These are phyloP conservation scores for Pedicia rivosa DNA, from an alignment of 2,888 invertebrate genomes.

Conservation along the genomic window DNA sequence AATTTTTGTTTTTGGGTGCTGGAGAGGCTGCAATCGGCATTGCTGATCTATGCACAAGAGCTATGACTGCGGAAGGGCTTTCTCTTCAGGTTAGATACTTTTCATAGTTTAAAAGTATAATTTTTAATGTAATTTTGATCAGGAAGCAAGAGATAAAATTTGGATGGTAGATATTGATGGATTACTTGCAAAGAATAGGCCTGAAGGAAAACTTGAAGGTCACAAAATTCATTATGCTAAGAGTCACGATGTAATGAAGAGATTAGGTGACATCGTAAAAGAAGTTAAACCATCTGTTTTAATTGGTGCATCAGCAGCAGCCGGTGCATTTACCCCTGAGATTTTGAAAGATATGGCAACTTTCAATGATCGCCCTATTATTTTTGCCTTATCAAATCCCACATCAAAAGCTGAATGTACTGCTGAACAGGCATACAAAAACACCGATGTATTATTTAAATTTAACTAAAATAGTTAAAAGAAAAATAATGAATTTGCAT, in stretches of 20 bases:
- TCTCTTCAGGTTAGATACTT: constrained; percentile 23
- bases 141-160: constrained; percentile 72
- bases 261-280: constrained; percentile 63
- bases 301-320: constrained; percentile 80
- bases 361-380: constrained; percentile 76
- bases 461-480: neutral
- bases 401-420: constrained; percentile 97
- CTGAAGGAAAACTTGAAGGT: constrained; percentile 44
- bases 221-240: constrained; percentile 61
- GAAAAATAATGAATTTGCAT: neutral
- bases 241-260: constrained; percentile 59
- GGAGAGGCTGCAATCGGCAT: constrained; percentile 90
- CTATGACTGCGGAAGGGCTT: constrained; percentile 61
- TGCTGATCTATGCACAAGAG: constrained; percentile 75
- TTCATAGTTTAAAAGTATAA: neutral
- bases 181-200: constrained; percentile 54
- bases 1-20: constrained; percentile 80
- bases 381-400: constrained; percentile 96
- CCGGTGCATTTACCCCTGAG: constrained; percentile 79
- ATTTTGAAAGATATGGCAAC: constrained; percentile 75
- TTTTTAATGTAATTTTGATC: neutral
- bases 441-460: constrained; percentile 82
- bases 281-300: constrained; percentile 73
- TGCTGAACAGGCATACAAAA: constrained; percentile 82
- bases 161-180: constrained; percentile 95